Evolutionary conservation across 2,113 vertebrate genomes (phyloP).

Genomic region (Xenopus tropicalis): UCB_Xtro_10.0 CM004444.2:51691001-51691500

Average conservation of each 20-base stretch:
- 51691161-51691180: constrained; percentile 57
- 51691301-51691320: constrained; percentile 45
- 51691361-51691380: constrained; percentile 37
- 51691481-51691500: neutral
- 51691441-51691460: neutral
- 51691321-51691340: constrained; percentile 43
- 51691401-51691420: constrained; percentile 15
- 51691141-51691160: constrained; percentile 58
- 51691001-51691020: constrained; percentile 44
- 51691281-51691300: constrained; percentile 54
- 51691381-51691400: constrained; percentile 33
- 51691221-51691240: constrained; percentile 54
- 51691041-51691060: constrained; percentile 43
- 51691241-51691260: constrained; percentile 57
- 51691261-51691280: constrained; percentile 61
- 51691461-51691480: neutral
- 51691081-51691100: constrained; percentile 38
- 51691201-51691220: constrained; percentile 60
- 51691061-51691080: constrained; percentile 51
- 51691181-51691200: constrained; percentile 62
- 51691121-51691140: constrained; percentile 60
- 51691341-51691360: constrained; percentile 44
- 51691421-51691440: constrained; percentile 22
- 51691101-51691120: constrained; percentile 51
- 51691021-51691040: constrained; percentile 48